Conservation (phyloP, 2,113 vertebrate species). For the Stictonetta naevosa region DNA sequence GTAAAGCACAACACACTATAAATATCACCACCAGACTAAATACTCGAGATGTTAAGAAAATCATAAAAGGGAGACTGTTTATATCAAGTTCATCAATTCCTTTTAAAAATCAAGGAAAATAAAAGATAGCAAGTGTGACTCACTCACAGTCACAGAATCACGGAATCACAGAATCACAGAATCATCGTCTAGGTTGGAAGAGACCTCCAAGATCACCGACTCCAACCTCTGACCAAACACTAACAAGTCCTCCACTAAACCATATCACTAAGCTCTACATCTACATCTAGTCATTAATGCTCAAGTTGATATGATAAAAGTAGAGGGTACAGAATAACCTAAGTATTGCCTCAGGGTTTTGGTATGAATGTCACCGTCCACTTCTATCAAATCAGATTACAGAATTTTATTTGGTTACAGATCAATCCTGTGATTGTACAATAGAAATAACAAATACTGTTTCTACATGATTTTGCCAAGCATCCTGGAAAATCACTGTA, state of each 20-base stretch:
- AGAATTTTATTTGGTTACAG: slow-evolving; percentile 25
- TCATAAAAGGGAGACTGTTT: not conserved
- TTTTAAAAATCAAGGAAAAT: not conserved
- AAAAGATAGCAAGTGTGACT: not conserved
- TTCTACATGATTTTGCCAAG: not conserved
- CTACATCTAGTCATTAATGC: not conserved
- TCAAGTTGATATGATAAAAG: not conserved
- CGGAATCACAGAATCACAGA: too few relatives aligned
- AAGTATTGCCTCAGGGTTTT: slow-evolving; percentile 5
- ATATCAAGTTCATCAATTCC: not conserved
- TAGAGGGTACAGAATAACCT: not conserved
- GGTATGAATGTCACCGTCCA: slow-evolving; percentile 25
- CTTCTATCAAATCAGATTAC: slow-evolving; percentile 11
- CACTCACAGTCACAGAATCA: not conserved
- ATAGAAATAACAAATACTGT: slow-evolving; percentile 24
- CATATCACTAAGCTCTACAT: too few relatives aligned
- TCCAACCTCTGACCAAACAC: too few relatives aligned
- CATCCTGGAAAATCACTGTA: slow-evolving; percentile 45
- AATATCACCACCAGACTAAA: not conserved
- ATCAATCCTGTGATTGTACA: slow-evolving; percentile 3
- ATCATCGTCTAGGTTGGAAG: too few relatives aligned
- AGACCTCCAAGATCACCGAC: too few relatives aligned
- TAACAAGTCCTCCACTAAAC: too few relatives aligned
- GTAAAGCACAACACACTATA: not conserved
- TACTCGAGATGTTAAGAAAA: not conserved